Evolutionary conservation across 2,113 vertebrate genomes (phyloP).

Genomic region (Poecile atricapillus): DNA sequence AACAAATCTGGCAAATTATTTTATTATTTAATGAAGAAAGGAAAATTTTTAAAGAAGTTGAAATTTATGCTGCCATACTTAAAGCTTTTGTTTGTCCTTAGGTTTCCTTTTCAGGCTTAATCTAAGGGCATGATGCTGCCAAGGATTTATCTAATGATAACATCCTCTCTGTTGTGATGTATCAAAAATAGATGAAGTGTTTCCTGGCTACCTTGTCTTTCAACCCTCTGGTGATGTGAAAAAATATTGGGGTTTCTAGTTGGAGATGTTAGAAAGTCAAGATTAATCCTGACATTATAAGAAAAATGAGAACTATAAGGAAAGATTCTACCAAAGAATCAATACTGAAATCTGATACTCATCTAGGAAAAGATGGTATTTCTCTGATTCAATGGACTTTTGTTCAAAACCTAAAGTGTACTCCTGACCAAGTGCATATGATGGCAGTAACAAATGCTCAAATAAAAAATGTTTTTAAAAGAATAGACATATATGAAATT

Average conservation of each 20-base stretch:
- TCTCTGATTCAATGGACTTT: not conserved
- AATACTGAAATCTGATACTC: not conserved
- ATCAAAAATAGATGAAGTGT: not conserved
- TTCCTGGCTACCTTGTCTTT: not conserved
- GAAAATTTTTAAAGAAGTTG: not conserved
- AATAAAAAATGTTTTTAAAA: not conserved
- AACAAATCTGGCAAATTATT: not conserved
- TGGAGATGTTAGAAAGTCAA: not conserved
- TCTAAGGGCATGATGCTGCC: accelerated
- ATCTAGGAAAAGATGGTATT: not conserved
- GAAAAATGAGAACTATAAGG: not conserved
- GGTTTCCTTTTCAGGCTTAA: not conserved
- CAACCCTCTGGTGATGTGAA: not conserved
- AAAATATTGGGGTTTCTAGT: not conserved
- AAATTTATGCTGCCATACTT: not conserved
- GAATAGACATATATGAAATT: not conserved
- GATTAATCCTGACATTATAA: not conserved
- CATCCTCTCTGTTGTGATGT: not conserved
- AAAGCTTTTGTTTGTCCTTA: not conserved
- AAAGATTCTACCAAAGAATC: not conserved
- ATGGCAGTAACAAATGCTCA: not conserved
- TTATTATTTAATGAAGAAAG: not conserved
- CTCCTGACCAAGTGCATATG: not conserved
- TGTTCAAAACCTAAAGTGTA: not conserved
- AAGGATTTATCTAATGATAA: not conserved